Evolutionary conservation across 2,113 vertebrate genomes (phyloP), one percentile per base, ranked within the genome.

Genomic region (Morone saxatilis): DNA sequence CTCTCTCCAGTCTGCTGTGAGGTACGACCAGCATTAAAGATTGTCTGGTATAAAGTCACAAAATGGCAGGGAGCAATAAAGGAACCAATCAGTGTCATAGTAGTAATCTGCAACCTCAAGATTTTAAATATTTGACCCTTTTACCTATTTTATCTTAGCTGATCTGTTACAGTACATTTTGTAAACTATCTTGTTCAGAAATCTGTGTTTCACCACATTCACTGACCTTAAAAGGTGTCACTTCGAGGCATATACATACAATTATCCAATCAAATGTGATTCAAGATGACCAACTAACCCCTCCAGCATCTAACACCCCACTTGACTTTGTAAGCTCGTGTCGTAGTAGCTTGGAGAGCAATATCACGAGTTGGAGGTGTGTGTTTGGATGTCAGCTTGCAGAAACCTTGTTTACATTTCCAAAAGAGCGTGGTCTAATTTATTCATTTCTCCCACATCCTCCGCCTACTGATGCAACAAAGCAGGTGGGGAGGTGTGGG

Each of bases 381-480:
- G 38, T 76, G 45, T 81, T 74, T 48, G 10, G 10, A 76, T 71
- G 22, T 73, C 51, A 50, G 62, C 22, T 31, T 11, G 1, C 43
- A 78, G 76, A 56, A 78, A 48, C 36, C 17, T 78, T 76, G 51
- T 72, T 80, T 86, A 59, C 60, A 40, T 85, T 73, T 83, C 40
- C 38, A 56, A 79, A 70, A 71, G 7, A 75, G 11, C 41, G 19
- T 65, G 40, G 43, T 76, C 48, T 53, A 19, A 77, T 85, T 78
- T 84, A 77, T 84, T 83, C 48, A 59, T 65, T 74, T 67, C 62
- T 80, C 84, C 86, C 75, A 88, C 78, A 59, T 71, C 50, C 47
- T 61, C 36, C 57, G n/a, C 77, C 81, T 40, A 79, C 86, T 41
- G 13, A 65, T 86, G 63, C 20, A 74, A 70, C 83, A 78, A 41